Evolutionary conservation across 2,797 vertebrate species (phyloP).

Genomic region (Alouatta caraya): DNA sequence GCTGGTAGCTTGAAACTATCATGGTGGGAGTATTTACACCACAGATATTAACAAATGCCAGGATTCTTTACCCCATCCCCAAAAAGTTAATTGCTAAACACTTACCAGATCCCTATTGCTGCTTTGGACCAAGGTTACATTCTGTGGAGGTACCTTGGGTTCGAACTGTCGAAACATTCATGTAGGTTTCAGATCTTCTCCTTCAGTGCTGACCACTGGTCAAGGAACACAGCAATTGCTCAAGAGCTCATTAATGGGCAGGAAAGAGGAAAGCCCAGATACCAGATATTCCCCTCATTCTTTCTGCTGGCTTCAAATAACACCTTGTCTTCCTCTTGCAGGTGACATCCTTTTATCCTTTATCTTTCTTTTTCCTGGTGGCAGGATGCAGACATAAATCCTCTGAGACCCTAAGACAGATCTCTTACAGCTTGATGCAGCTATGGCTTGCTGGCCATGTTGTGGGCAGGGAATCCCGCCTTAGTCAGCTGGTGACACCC

Average conservation of each 20-base stretch:
- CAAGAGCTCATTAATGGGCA: not conserved
- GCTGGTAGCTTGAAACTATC: not conserved
- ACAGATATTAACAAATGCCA: not conserved
- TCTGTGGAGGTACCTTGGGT: not conserved
- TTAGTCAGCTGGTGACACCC: not conserved
- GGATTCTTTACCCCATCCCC: not conserved
- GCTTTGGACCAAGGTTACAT: not conserved
- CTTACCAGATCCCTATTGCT: not conserved
- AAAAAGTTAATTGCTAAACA: not conserved
- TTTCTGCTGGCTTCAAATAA: not conserved
- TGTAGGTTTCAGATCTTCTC: not conserved
- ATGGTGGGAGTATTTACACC: not conserved
- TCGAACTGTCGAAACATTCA: not conserved
- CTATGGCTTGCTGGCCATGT: not conserved
- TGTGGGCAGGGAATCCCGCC: not conserved
- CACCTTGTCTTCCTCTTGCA: not conserved
- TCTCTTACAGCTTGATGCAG: not conserved
- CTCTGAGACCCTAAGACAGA: not conserved
- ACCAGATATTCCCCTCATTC: not conserved
- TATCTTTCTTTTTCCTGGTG: not conserved
- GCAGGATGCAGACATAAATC: accelerated
- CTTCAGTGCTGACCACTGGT: not conserved
- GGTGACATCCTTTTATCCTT: not conserved
- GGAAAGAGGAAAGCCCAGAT: not conserved
- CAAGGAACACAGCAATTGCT: not conserved